Evolutionary conservation across 2,113 vertebrate genomes (phyloP).

Genomic region (Microcebus ravelobensis): DNA sequence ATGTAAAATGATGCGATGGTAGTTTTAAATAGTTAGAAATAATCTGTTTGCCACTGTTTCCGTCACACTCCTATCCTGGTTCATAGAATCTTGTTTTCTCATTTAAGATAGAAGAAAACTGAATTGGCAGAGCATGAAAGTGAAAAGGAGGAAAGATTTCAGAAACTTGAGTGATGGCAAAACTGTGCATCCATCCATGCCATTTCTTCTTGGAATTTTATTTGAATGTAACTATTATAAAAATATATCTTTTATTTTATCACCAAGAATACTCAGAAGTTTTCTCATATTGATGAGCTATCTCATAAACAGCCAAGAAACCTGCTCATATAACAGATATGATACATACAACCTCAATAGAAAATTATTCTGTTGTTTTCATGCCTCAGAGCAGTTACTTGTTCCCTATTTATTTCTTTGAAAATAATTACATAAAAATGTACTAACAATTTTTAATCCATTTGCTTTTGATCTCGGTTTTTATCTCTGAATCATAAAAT

Average conservation of each 20-base stretch:
- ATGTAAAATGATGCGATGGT: not conserved
- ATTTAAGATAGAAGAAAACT: not conserved
- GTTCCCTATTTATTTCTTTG: constrained; percentile 42
- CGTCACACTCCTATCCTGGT: not conserved
- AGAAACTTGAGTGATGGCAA: constrained; percentile 10
- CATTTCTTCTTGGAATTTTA: constrained; percentile 72
- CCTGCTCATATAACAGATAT: constrained; percentile 55
- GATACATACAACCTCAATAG: constrained; percentile 10
- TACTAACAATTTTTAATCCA: not conserved
- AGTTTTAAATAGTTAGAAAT: not conserved
- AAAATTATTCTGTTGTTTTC: not conserved
- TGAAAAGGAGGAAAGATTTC: not conserved
- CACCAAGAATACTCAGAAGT: constrained; percentile 62
- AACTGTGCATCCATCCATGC: not conserved
- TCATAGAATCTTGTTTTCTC: constrained; percentile 29
- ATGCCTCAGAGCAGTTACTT: not conserved
- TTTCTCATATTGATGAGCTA: constrained; percentile 56
- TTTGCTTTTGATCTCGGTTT: constrained; percentile 1
- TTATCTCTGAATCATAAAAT: constrained; percentile 14
- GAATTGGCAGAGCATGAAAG: not conserved
- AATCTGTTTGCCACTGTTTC: not conserved
- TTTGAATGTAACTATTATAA: constrained; percentile 72
- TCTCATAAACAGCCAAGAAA: constrained; percentile 55
- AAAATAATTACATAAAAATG: constrained; percentile 10
- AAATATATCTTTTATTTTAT: constrained; percentile 68